Conservation (phyloP, 2,113 vertebrate species). For the Arvicanthis niloticus region DNA sequence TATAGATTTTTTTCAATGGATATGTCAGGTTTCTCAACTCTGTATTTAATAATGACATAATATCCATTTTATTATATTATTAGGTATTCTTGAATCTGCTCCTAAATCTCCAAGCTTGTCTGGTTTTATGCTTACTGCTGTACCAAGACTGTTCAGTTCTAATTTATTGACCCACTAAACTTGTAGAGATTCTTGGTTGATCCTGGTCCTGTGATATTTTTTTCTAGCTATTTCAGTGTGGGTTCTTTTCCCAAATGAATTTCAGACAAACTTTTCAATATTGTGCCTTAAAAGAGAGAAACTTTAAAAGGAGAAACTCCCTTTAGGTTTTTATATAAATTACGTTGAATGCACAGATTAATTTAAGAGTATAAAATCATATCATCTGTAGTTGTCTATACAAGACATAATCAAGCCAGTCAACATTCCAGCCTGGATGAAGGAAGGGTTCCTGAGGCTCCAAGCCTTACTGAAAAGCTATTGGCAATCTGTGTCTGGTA, state of each 20-base stretch:
- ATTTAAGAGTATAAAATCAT: not conserved
- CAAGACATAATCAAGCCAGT: not conserved
- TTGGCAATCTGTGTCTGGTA: not conserved
- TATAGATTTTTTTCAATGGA: slow-evolving; percentile 12
- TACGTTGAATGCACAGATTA: not conserved
- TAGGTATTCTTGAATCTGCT: not conserved
- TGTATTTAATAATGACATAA: slow-evolving; percentile 18
- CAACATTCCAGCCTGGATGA: not conserved
- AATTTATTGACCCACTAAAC: slow-evolving; percentile 26
- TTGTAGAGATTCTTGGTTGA: slow-evolving; percentile 1
- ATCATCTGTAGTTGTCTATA: not conserved
- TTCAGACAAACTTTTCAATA: slow-evolving; percentile 35
- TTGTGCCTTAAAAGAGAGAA: not conserved
- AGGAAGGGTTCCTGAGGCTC: not conserved
- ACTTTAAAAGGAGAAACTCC: not conserved
- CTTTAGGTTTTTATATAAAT: slow-evolving; percentile 55
- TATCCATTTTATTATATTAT: not conserved
- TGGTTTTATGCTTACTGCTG: not conserved
- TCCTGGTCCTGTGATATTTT: not conserved
- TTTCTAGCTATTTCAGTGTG: not conserved
- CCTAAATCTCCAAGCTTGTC: not conserved
- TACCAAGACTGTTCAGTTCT: not conserved
- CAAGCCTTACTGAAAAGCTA: not conserved
- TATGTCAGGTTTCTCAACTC: slow-evolving; percentile 10
- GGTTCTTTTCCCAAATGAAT: not conserved